Percentiles rank a stretch among this genome's conserved stretches.
Evolutionary conservation across 2,113 vertebrate species (phyloP).

Genomic region (Emydura subglobosa): DNA sequence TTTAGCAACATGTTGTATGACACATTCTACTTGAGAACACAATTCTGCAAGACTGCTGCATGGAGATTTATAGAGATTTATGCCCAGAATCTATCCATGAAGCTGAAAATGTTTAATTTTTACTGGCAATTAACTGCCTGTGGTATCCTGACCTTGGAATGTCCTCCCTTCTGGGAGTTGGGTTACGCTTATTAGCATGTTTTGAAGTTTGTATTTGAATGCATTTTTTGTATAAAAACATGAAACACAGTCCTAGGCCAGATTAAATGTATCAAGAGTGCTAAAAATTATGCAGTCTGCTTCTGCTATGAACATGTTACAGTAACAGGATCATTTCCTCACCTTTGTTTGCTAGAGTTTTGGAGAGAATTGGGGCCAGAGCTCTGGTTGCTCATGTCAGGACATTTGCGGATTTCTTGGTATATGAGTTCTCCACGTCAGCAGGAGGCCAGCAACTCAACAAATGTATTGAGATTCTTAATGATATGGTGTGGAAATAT

Average conservation of each 20-base stretch:
- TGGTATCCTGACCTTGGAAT: neutral
- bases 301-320: neutral
- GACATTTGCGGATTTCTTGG: slow-evolving; percentile 97
- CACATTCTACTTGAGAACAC: neutral
- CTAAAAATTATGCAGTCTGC: neutral
- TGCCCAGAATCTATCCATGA: neutral
- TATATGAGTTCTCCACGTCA: slow-evolving; percentile 98
- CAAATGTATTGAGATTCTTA: slow-evolving; percentile 99
- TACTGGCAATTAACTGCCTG: neutral
- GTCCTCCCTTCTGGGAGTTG: accelerated
- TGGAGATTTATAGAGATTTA: neutral
- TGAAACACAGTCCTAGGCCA: neutral
- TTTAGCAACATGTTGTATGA: neutral
- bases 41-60: accelerated
- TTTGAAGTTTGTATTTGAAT: neutral
- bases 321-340: neutral
- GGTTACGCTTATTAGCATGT: neutral
- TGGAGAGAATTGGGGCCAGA: slow-evolving; percentile 96
- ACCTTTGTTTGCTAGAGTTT: slow-evolving; percentile 81
- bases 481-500: slow-evolving; percentile 99
- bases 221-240: neutral
- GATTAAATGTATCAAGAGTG: neutral
- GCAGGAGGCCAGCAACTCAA: slow-evolving; percentile 98
- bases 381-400: slow-evolving; percentile 96
- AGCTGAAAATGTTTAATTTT: neutral